Percentiles rank a stretch among this genome's conserved stretches.
phyloP scores from a whole-genome alignment of 2,888 invertebrate genomes.

The Metalampra italica region DNA sequence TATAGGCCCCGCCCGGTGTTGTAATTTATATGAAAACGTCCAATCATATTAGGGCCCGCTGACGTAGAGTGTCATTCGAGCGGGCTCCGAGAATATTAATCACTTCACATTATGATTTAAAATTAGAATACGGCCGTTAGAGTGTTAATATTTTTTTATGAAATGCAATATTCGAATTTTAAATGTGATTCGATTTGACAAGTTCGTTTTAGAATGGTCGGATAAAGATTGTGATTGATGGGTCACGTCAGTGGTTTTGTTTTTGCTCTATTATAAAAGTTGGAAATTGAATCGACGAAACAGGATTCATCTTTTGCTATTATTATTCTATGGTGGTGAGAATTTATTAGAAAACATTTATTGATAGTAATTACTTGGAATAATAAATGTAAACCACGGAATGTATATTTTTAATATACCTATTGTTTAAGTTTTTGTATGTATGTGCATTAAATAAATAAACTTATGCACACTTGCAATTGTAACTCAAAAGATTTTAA shows the following conservation, averaged over 20 bases:
- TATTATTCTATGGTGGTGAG: no score
- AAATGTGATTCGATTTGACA: conserved; percentile 44
- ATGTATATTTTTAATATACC: no score
- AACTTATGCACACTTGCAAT: no score
- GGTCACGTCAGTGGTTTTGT: conserved; percentile 5
- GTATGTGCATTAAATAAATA: no score
- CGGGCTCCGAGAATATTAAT: conserved; percentile 57
- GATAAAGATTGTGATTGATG: conserved; percentile 33
- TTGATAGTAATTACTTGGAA: no score
- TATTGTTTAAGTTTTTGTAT: no score
- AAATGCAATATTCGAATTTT: conserved; percentile 28
- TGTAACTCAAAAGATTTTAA: no score
- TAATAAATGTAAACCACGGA: no score
- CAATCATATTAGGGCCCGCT: conserved; percentile 67
- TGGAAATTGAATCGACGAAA: no score
- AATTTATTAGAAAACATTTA: no score
- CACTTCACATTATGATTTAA: conserved; percentile 47
- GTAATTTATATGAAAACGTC: conserved; percentile 70
- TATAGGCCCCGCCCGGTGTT: conserved; percentile 58
- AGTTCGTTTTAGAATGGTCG: conserved; percentile 25
- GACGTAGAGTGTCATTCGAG: conserved; percentile 58
- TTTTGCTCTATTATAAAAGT: conserved; percentile 3
- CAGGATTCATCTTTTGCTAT: no score
- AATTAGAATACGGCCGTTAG: conserved; percentile 31
- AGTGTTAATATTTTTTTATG: conserved; percentile 32